Evolutionary conservation across 2,888 invertebrate genomes (phyloP).

Genomic region (Ryuthela nishihirai): DNA sequence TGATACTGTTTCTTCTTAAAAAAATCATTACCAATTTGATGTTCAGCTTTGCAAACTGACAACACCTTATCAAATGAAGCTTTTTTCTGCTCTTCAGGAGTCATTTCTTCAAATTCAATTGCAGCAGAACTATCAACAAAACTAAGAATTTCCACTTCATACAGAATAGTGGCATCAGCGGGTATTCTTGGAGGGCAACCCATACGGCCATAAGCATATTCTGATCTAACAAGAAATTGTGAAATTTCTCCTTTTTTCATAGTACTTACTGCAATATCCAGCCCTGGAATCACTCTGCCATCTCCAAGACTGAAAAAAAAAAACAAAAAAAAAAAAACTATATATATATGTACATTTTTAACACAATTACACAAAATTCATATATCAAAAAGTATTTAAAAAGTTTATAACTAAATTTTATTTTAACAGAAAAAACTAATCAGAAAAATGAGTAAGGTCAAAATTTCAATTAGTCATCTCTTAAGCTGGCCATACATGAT

Average conservation of each 20-base stretch:
- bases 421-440: no score
- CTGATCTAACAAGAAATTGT: conserved; percentile 68
- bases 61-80: conserved; percentile 59
- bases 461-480: no score
- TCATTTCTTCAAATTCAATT: conserved; percentile 53
- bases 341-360: background rate
- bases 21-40: conserved; percentile 61
- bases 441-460: no score
- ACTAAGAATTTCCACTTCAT: conserved; percentile 67
- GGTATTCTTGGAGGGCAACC: conserved; percentile 78
- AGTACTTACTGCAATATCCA: conserved; percentile 66
- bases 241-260: conserved; percentile 79
- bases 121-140: conserved; percentile 58
- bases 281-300: conserved; percentile 59
- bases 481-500: no score
- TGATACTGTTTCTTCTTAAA: conserved; percentile 53
- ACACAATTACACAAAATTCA: no score
- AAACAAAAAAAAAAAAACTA: background rate
- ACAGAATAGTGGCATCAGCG: conserved; percentile 63
- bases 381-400: no score
- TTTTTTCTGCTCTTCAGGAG: conserved; percentile 58
- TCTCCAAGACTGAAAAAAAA: conserved; percentile 50
- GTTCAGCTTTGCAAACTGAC: conserved; percentile 61
- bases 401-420: no score
- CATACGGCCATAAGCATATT: conserved; percentile 67